phyloP scores from a whole-genome alignment of 1,140 invertebrate genomes.

The Nephila pilipes region DNA sequence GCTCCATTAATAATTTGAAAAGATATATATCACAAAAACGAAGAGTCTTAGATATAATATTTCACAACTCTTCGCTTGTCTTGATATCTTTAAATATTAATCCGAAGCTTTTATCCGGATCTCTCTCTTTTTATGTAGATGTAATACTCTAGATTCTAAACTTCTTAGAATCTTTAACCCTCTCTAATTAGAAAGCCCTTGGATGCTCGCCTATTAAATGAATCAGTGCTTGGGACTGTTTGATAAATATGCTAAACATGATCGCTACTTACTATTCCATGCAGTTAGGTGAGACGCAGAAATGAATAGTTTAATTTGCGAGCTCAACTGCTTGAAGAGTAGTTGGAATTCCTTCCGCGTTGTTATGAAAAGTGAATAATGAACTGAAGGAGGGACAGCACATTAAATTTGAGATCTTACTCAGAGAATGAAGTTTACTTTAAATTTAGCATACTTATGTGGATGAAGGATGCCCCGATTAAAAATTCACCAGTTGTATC shows the following conservation, averaged over 20 bases:
- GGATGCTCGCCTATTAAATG: neutral
- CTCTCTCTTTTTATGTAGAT: no score
- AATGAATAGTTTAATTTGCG: constrained; percentile 4
- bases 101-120: no score
- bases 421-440: neutral
- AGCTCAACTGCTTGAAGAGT: neutral
- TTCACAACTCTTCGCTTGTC: no score
- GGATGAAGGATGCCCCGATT: neutral
- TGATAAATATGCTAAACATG: neutral
- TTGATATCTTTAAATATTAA: no score
- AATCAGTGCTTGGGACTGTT: neutral
- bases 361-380: constrained; percentile 27
- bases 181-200: neutral
- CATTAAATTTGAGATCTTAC: constrained; percentile 12
- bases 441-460: neutral
- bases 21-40: no score
- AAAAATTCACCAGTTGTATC: neutral
- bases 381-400: neutral
- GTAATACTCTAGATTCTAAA: no score
- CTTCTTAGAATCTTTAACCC: no score
- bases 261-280: neutral
- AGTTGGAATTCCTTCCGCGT: neutral
- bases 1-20: no score
- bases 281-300: neutral
- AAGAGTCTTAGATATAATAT: no score